Evolutionary conservation across 2,797 vertebrate genomes (phyloP).

Genomic region (Amblyraja radiata): DNA sequence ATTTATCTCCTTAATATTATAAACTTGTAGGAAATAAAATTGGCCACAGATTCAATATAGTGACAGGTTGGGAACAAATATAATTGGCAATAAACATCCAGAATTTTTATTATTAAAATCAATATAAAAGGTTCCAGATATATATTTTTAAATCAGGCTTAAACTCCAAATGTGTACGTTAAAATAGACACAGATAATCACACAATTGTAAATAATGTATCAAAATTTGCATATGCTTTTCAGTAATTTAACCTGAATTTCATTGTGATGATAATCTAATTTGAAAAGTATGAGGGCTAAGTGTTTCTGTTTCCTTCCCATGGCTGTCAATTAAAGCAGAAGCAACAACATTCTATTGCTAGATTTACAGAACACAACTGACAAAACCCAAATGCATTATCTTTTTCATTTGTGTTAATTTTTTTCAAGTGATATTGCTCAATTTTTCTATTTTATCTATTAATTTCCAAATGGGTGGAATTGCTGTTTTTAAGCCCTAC

Average conservation of each 20-base stretch:
- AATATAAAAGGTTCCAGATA: conserved; percentile 27
- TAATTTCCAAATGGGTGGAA: neutral
- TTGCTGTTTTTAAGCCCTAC: conserved; percentile 16
- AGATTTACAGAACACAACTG: conserved; percentile 13
- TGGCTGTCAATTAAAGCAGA: conserved; percentile 35
- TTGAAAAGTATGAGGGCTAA: conserved; percentile 32
- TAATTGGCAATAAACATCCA: conserved; percentile 35
- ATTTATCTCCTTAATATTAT: conserved; percentile 17
- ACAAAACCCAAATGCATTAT: conserved; percentile 11
- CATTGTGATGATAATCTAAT: conserved; percentile 35
- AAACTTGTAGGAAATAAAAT: conserved; percentile 37
- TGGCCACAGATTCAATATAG: conserved; percentile 27
- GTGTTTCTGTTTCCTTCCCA: conserved; percentile 32
- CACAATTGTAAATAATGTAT: conserved; percentile 34
- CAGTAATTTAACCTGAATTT: conserved; percentile 28
- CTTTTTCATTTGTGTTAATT: conserved; percentile 21
- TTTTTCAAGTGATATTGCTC: neutral
- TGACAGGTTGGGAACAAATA: conserved; percentile 36
- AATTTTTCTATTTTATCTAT: neutral
- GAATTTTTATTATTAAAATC: conserved; percentile 35
- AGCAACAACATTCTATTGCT: neutral
- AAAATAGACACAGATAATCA: conserved; percentile 1
- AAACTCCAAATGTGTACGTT: conserved; percentile 24
- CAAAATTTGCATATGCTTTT: conserved; percentile 28
- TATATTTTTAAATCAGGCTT: conserved; percentile 7